Conservation (phyloP, 2,888 invertebrate genomes). For the Aethes cnicana region DNA sequence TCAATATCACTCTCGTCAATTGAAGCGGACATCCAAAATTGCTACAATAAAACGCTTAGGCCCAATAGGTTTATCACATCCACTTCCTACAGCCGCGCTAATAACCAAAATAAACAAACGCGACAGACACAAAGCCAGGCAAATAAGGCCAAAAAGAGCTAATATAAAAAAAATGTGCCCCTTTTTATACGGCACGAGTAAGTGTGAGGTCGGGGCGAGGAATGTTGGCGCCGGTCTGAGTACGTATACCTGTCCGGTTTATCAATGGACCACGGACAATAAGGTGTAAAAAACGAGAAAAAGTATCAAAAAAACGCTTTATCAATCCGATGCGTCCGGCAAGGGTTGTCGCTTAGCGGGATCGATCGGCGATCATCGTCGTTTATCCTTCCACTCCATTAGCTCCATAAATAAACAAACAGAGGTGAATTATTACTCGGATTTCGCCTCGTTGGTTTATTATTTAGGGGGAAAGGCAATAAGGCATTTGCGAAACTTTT, state of each 20-base stretch:
- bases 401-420: constrained; percentile 24
- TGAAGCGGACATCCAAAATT: constrained; percentile 73
- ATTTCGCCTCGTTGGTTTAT: constrained; percentile 4
- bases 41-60: constrained; percentile 81
- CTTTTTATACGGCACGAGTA: constrained; percentile 78
- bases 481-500: constrained; percentile 24
- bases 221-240: constrained; percentile 83
- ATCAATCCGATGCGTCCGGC: constrained; percentile 76
- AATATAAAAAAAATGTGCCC: constrained; percentile 79
- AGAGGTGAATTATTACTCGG: background rate
- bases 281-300: constrained; percentile 68
- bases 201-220: constrained; percentile 81
- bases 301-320: constrained; percentile 77
- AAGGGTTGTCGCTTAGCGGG: constrained; percentile 69
- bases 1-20: constrained; percentile 44
- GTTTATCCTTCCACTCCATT: constrained; percentile 28
- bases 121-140: constrained; percentile 73
- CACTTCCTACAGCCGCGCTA: constrained; percentile 78
- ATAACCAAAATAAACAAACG: constrained; percentile 81
- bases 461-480: constrained; percentile 2
- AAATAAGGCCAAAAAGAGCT: constrained; percentile 79
- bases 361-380: constrained; percentile 29
- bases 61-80: constrained; percentile 76
- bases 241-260: constrained; percentile 81
- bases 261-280: constrained; percentile 79